Conservation (phyloP, 2,113 vertebrate species). For the Acanthisitta chloris region DNA sequence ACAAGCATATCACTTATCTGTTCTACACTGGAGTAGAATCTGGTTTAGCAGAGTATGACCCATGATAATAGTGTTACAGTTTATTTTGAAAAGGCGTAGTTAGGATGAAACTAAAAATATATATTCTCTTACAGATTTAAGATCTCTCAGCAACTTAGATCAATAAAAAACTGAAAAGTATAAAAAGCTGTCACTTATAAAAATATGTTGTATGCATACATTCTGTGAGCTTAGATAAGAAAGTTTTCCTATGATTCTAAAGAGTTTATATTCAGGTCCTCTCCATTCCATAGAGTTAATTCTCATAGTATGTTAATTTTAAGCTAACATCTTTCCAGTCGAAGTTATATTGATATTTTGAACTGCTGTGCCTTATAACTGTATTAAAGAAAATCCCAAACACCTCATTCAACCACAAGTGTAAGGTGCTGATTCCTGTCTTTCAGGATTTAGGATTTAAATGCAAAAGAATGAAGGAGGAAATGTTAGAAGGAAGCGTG, state of each 20-base stretch:
- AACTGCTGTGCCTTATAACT: not conserved
- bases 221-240: not conserved
- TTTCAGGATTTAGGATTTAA: not conserved
- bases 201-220: not conserved
- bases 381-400: not conserved
- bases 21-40: not conserved
- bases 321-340: not conserved
- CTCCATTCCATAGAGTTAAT: not conserved
- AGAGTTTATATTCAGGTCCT: not conserved
- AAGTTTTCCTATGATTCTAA: not conserved
- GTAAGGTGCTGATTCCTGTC: not conserved
- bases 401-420: not conserved
- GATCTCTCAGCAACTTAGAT: not conserved
- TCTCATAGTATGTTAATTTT: not conserved
- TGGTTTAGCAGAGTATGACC: not conserved
- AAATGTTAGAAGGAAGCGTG: not conserved
- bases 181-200: not conserved
- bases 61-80: not conserved
- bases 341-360: not conserved
- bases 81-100: not conserved
- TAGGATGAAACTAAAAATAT: not conserved
- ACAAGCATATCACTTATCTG: not conserved
- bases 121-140: not conserved
- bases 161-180: not conserved
- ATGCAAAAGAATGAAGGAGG: not conserved